These are phyloP conservation scores for Coranthus polyacanthus DNA, from an alignment of 2,797 vertebrate genomes.

Conservation along the genomic window DNA sequence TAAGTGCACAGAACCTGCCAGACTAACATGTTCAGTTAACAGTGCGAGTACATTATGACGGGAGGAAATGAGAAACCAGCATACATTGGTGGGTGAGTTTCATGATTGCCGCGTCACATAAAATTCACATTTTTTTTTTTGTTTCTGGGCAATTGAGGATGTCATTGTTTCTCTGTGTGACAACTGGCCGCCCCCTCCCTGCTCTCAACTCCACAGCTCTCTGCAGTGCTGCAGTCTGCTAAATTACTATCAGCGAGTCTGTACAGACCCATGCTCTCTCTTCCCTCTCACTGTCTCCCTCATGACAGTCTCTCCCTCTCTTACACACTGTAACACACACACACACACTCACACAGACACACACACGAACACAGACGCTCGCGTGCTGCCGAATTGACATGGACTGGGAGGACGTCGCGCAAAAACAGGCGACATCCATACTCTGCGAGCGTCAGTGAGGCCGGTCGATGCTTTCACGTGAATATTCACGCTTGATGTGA, in stretches of 20 bases:
- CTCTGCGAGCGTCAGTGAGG: conserved; percentile 19
- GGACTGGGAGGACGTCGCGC: conserved; percentile 13
- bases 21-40: conserved; percentile 4
- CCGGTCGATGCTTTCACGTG: conserved; percentile 45
- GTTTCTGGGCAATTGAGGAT: conserved; percentile 57
- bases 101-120: conserved; percentile 26
- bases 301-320: conserved; percentile 46
- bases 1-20: conserved; percentile 2
- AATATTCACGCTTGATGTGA: conserved; percentile 72
- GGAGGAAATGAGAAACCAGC: conserved; percentile 20
- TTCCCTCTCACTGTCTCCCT: conserved; percentile 62
- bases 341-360: conserved; percentile 4
- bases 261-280: conserved; percentile 72
- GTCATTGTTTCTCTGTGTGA: conserved; percentile 72
- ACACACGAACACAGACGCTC: too few species aligned
- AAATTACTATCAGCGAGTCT: conserved; percentile 79
- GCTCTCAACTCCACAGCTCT: conserved; percentile 61
- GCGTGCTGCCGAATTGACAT: too few species aligned
- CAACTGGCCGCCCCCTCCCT: conserved; percentile 63
- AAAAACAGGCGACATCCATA: conserved; percentile 8
- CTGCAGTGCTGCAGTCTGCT: conserved; percentile 85
- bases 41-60: conserved; percentile 16
- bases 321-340: background rate
- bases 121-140: conserved; percentile 16
- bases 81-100: conserved; percentile 25